Conservation (phyloP, 2,888 invertebrate species). For the Cephus rjabovi region DNA sequence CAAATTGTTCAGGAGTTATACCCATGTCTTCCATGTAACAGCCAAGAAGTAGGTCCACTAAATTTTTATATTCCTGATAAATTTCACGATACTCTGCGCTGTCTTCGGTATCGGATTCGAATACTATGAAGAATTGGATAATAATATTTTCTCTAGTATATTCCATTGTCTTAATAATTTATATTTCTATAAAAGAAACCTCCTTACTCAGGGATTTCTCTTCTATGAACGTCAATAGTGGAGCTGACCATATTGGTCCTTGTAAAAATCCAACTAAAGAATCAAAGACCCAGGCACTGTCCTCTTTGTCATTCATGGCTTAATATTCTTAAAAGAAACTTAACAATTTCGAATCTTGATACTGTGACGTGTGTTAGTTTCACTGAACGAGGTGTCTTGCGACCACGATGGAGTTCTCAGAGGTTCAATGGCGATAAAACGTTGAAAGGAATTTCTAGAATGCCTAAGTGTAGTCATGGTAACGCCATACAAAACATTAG, state of each 20-base stretch:
- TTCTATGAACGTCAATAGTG: slow-evolving; percentile 90
- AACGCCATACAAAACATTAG: background rate
- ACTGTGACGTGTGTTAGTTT: background rate
- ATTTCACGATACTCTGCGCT: slow-evolving; percentile 81
- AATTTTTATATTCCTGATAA: slow-evolving; percentile 88
- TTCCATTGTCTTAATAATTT: slow-evolving; percentile 23
- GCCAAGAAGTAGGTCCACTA: slow-evolving; percentile 91
- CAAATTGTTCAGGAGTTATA: slow-evolving; percentile 89
- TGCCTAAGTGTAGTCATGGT: background rate
- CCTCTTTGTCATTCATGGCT: slow-evolving; percentile 66
- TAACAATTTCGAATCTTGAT: background rate
- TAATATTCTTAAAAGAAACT: background rate
- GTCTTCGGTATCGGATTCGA: slow-evolving; percentile 82
- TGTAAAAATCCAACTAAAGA: slow-evolving; percentile 90
- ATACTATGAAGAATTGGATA: slow-evolving; percentile 73
- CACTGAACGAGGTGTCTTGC: background rate
- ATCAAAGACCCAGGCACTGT: slow-evolving; percentile 91
- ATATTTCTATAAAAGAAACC: background rate
- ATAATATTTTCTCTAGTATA: background rate
- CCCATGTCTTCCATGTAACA: slow-evolving; percentile 94
- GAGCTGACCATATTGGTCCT: slow-evolving; percentile 93
- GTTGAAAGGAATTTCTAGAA: background rate
- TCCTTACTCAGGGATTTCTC: slow-evolving; percentile 89
- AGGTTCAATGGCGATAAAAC: background rate
- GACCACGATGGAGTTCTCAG: background rate